A percentile compares a stretch with the other conserved stretches of the same genome.
Conservation (phyloP, 2,113 vertebrate genomes). For the Perccottus glenii region DNA sequence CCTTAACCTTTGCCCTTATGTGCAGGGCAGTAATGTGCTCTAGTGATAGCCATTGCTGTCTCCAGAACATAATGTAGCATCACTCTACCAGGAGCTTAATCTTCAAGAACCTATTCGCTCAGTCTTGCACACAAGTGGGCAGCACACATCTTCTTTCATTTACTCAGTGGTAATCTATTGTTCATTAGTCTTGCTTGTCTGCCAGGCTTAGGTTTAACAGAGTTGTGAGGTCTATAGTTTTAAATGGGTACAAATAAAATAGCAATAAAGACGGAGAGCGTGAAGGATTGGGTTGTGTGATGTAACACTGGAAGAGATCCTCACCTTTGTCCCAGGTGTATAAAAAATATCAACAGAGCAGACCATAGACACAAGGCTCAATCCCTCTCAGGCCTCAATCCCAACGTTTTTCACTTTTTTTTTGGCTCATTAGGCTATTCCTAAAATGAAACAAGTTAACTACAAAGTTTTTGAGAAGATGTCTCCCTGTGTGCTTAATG, state of each 20-base stretch:
- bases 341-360: slow-evolving; percentile 60
- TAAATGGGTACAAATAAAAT: slow-evolving; percentile 66
- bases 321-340: slow-evolving; percentile 59
- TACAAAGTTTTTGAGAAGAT: background rate
- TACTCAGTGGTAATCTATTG: slow-evolving; percentile 45
- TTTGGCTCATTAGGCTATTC: slow-evolving; percentile 17
- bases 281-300: slow-evolving; percentile 63
- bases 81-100: slow-evolving; percentile 39
- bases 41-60: slow-evolving; percentile 7
- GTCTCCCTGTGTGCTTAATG: background rate
- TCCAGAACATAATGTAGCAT: slow-evolving; percentile 17
- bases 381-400: slow-evolving; percentile 32
- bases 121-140: slow-evolving; percentile 32
- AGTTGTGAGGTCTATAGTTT: slow-evolving; percentile 48
- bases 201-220: slow-evolving; percentile 38
- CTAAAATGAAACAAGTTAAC: slow-evolving; percentile 10
- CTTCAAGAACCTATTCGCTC: slow-evolving; percentile 40
- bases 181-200: slow-evolving; percentile 57
- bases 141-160: slow-evolving; percentile 48
- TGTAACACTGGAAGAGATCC: slow-evolving; percentile 62
- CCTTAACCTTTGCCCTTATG: too few species aligned
- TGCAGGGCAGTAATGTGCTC: background rate
- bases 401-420: slow-evolving; percentile 34
- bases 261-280: slow-evolving; percentile 56
- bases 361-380: slow-evolving; percentile 54